These are phyloP conservation scores for Drosophila heteroneura DNA, from an alignment of 2,888 invertebrate species.

Conservation along the genomic window DNA sequence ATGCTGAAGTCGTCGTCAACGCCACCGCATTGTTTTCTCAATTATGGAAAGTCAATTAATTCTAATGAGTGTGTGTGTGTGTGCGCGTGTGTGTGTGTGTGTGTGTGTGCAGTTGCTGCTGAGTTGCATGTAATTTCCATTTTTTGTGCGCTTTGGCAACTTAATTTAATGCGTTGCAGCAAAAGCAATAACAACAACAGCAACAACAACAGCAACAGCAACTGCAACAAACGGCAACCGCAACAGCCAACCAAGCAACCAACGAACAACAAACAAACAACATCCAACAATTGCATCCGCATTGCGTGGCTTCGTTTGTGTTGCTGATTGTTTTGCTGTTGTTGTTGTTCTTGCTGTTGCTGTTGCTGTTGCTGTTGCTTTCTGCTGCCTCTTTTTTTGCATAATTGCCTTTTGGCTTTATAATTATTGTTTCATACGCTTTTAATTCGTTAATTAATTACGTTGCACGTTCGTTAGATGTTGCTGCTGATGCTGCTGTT, in stretches of 20 bases:
- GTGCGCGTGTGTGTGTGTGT: conserved; percentile 25
- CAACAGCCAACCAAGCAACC: conserved; percentile 37
- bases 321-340: conserved; percentile 3
- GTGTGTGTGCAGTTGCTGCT: conserved; percentile 22
- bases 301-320: conserved; percentile 68
- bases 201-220: conserved; percentile 67
- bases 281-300: conserved; percentile 74
- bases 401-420: conserved; percentile 76
- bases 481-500: neutral
- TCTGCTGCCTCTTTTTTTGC: conserved; percentile 51
- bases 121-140: conserved; percentile 80
- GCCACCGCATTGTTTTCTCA: conserved; percentile 81
- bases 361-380: conserved; percentile 11
- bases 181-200: conserved; percentile 54
- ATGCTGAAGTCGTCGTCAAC: conserved; percentile 54
- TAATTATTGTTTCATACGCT: conserved; percentile 78
- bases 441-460: conserved; percentile 78
- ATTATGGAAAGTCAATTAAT: conserved; percentile 84
- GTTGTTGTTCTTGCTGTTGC: neutral
- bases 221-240: conserved; percentile 51
- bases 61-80: conserved; percentile 65
- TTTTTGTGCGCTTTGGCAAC: conserved; percentile 81
- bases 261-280: conserved; percentile 46
- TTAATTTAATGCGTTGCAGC: conserved; percentile 80
- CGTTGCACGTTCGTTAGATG: conserved; percentile 37